These are phyloP conservation scores for Diabrotica virgifera DNA, from an alignment of 1,140 invertebrate species.

Conservation along the genomic window DNA sequence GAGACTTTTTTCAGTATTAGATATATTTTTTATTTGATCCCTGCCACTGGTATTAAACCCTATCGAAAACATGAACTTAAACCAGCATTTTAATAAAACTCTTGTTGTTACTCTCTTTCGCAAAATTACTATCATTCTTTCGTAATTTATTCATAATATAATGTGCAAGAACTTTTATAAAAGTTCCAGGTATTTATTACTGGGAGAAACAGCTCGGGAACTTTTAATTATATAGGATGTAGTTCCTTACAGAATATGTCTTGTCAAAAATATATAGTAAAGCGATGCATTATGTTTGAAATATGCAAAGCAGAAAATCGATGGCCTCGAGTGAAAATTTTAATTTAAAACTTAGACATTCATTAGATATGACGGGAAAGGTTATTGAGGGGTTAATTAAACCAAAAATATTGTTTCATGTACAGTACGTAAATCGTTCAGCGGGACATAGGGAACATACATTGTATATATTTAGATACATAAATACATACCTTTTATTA, in stretches of 20 bases:
- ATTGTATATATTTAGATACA: too few relatives aligned
- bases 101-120: background rate
- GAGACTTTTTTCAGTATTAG: too few relatives aligned
- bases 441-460: too few relatives aligned
- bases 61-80: background rate
- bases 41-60: background rate
- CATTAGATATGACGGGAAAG: too few relatives aligned
- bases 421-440: too few relatives aligned
- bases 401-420: too few relatives aligned
- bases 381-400: too few relatives aligned
- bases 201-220: constrained; percentile 4
- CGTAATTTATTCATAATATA: constrained; percentile 20
- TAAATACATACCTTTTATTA: too few relatives aligned
- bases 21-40: too few relatives aligned
- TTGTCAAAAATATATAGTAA: constrained; percentile 22
- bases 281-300: constrained; percentile 27
- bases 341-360: constrained; percentile 31
- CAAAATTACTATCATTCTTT: constrained; percentile 18
- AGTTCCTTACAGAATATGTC: constrained; percentile 21
- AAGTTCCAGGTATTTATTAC: constrained; percentile 18
- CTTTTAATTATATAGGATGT: constrained; percentile 25
- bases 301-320: constrained; percentile 29
- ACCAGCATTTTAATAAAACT: constrained; percentile 11
- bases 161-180: constrained; percentile 13
- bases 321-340: constrained; percentile 34